Percentiles rank a stretch among this genome's conserved stretches.
phyloP scores from a whole-genome alignment of 2,888 invertebrate genomes.

The Salpingus planirostris region DNA sequence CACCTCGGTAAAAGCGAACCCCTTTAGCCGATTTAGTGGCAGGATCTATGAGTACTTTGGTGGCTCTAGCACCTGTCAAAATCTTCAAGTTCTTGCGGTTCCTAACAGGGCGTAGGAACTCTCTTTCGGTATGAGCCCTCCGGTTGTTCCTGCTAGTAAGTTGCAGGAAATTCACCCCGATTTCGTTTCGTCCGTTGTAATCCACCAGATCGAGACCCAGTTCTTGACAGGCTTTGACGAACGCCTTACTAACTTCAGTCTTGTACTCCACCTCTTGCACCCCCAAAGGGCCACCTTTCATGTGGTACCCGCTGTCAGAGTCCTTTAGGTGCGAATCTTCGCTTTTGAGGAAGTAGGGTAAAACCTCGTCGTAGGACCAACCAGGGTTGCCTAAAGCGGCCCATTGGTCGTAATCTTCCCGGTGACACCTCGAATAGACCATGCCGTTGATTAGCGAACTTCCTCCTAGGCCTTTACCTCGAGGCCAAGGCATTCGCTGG shows the following conservation, averaged over 20 bases:
- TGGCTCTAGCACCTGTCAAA: conserved; percentile 51
- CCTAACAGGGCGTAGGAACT: conserved; percentile 33
- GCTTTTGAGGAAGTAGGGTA: conserved; percentile 40
- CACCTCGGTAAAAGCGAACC: conserved; percentile 55
- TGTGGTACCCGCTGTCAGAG: conserved; percentile 34
- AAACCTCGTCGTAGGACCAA: conserved; percentile 44
- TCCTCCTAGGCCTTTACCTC: conserved; percentile 35
- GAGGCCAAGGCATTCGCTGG: background rate
- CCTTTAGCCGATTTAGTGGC: conserved; percentile 57
- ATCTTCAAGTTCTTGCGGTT: conserved; percentile 58
- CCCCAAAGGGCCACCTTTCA: conserved; percentile 23
- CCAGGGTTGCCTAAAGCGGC: conserved; percentile 46
- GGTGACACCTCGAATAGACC: conserved; percentile 53
- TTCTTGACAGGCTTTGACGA: background rate
- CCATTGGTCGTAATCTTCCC: conserved; percentile 64
- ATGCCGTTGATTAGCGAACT: conserved; percentile 40
- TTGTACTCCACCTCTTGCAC: background rate
- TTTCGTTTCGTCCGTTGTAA: background rate
- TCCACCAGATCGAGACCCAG: background rate
- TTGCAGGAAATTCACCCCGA: background rate
- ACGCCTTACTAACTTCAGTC: background rate
- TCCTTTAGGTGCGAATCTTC: conserved; percentile 32
- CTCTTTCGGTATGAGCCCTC: background rate
- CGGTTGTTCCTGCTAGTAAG: background rate
- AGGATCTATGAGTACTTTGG: conserved; percentile 57